Percentiles rank a stretch among this genome's conserved stretches.
Conservation (phyloP, 1,140 invertebrate species). For the Kradibia gibbosae region DNA sequence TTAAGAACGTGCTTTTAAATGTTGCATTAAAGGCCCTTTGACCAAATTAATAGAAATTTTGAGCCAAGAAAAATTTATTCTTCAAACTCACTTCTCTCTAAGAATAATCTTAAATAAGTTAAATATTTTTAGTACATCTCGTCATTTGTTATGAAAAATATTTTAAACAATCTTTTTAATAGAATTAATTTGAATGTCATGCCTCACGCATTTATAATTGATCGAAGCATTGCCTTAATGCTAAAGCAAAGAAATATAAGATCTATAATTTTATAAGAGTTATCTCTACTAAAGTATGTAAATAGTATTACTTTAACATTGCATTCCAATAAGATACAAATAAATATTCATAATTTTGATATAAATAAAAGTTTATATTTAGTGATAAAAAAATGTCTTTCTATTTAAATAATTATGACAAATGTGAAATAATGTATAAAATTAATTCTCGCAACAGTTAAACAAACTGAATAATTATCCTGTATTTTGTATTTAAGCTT, state of each 20-base stretch:
- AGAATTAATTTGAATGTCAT: not conserved
- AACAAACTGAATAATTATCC: slow-evolving; percentile 11
- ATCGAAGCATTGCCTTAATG: slow-evolving; percentile 43
- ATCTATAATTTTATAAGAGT: not conserved
- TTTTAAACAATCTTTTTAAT: too few species aligned
- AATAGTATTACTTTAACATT: slow-evolving; percentile 44
- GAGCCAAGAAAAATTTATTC: too few species aligned
- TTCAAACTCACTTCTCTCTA: too few species aligned
- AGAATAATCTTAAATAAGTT: too few species aligned
- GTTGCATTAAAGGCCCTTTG: too few species aligned
- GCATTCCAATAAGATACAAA: slow-evolving; percentile 19
- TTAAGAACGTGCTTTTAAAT: too few species aligned
- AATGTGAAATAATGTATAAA: not conserved
- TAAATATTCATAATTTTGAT: not conserved
- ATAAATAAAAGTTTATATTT: not conserved
- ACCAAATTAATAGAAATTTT: too few species aligned
- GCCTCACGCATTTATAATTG: not conserved
- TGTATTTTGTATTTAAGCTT: slow-evolving; percentile 18
- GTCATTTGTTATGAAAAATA: too few species aligned
- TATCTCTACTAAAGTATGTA: slow-evolving; percentile 37
- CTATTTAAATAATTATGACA: slow-evolving; percentile 25
- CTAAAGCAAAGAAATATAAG: not conserved
- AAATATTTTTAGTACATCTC: too few species aligned
- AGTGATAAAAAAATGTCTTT: not conserved
- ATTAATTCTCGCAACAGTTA: slow-evolving; percentile 16